Percentiles rank a stretch among this genome's conserved stretches.
These are phyloP conservation scores for Pseudorectes ferrugineus DNA, from an alignment of 2,113 vertebrate genomes.

Conservation along the genomic window DNA sequence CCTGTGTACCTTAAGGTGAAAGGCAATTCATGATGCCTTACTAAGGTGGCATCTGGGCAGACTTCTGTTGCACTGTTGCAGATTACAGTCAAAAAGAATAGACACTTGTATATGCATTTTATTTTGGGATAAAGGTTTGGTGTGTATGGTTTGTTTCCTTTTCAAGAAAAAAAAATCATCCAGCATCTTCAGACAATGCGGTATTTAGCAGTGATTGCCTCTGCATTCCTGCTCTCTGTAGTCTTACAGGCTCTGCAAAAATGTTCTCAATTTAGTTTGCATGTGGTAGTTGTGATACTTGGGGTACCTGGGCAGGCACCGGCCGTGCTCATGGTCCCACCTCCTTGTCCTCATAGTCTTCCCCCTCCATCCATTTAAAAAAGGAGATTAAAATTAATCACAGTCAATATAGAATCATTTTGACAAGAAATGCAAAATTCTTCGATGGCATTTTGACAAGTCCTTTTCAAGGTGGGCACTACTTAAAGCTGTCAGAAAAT, in stretches of 20 bases:
- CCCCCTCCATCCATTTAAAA: neutral
- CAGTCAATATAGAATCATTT: neutral
- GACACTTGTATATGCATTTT: accelerated
- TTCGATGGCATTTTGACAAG: neutral
- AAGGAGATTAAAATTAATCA: neutral
- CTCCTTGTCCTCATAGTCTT: neutral
- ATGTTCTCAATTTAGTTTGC: neutral
- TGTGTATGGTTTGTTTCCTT: neutral
- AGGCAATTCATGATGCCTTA: slow-evolving; percentile 38
- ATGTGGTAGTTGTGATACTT: neutral
- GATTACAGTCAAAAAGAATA: neutral
- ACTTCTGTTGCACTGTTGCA: neutral
- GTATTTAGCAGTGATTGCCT: neutral
- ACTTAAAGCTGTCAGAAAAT: neutral
- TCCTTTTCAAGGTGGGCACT: neutral
- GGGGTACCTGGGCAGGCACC: neutral
- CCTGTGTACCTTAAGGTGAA: slow-evolving; percentile 42
- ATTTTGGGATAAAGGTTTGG: neutral
- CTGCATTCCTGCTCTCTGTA: neutral
- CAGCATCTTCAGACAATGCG: neutral
- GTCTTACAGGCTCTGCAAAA: neutral
- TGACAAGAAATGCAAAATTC: neutral
- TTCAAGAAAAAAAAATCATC: neutral
- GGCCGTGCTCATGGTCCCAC: neutral
- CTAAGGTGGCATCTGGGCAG: slow-evolving; percentile 15